Conservation (phyloP, 2,113 vertebrate genomes). For the Herpailurus yagouaroundi region DNA sequence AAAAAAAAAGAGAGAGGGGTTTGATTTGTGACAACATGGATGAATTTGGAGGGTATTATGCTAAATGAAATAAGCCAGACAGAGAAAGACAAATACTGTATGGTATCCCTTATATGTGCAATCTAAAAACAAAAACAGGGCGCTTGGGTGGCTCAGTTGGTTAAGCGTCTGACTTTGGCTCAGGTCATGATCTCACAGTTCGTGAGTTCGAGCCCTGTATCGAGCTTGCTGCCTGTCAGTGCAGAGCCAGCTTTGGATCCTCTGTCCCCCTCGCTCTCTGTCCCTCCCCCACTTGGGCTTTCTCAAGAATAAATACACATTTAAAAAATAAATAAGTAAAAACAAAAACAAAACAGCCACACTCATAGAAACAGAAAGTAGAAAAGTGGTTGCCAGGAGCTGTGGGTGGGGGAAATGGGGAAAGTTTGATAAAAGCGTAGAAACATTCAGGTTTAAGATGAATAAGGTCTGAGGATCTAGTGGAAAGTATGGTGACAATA, state of each 20-base stretch:
- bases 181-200: too few species aligned
- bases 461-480: neutral
- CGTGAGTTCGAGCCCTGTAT: too few species aligned
- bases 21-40: neutral
- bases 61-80: neutral
- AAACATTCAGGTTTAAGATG: neutral
- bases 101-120: neutral
- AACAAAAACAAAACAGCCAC: neutral
- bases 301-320: too few species aligned
- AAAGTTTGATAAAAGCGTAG: neutral
- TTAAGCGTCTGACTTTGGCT: too few species aligned
- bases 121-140: neutral
- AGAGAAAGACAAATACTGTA: neutral
- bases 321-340: neutral
- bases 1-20: neutral
- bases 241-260: too few species aligned
- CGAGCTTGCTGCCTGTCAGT: too few species aligned
- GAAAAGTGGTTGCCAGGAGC: neutral
- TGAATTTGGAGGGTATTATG: neutral
- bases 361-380: neutral
- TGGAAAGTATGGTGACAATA: neutral
- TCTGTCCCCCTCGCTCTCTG: too few species aligned
- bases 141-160: too few species aligned
- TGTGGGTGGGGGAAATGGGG: neutral
- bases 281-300: too few species aligned